phyloP scores from a whole-genome alignment of 2,113 vertebrate genomes.

The Channa argus region DNA sequence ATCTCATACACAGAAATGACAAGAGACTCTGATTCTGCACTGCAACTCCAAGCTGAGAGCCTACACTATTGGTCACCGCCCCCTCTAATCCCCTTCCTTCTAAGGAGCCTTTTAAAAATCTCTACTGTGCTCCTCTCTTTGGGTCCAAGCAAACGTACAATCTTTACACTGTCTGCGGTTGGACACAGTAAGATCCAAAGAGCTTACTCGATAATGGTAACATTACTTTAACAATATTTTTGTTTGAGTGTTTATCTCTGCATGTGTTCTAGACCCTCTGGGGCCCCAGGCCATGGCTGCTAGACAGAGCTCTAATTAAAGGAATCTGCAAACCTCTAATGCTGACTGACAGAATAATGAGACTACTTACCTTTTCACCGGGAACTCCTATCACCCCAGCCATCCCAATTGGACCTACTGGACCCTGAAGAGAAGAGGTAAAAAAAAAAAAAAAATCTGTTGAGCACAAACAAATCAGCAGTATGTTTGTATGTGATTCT shows the following conservation, averaged over 20 bases:
- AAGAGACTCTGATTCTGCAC: too few relatives aligned
- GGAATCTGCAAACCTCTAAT: slow-evolving; percentile 62
- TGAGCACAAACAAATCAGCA: too few relatives aligned
- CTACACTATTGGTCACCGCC: too few relatives aligned
- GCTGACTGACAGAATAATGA: slow-evolving; percentile 75
- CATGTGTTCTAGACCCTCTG: slow-evolving; percentile 34
- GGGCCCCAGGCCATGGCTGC: slow-evolving; percentile 46
- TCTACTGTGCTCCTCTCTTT: too few relatives aligned
- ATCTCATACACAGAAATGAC: too few relatives aligned
- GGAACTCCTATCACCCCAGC: slow-evolving; percentile 86
- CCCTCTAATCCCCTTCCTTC: too few relatives aligned
- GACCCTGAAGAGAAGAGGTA: slow-evolving; percentile 83
- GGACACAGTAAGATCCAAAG: too few relatives aligned
- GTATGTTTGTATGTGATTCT: not conserved
- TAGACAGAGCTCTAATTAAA: slow-evolving; percentile 70
- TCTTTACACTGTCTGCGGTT: too few relatives aligned
- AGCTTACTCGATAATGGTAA: slow-evolving; percentile 4
- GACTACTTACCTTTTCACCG: slow-evolving; percentile 93
- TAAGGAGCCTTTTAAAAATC: too few relatives aligned
- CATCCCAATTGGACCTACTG: slow-evolving; percentile 89
- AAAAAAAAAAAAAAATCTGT: too few relatives aligned
- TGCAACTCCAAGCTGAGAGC: too few relatives aligned
- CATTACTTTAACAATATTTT: slow-evolving; percentile 39
- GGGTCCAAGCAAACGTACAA: too few relatives aligned
- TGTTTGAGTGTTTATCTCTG: slow-evolving; percentile 60